Percentiles rank a stretch among this genome's conserved stretches.
phyloP scores from a whole-genome alignment of 2,888 invertebrate genomes.

The Epinotia brunnichana region DNA sequence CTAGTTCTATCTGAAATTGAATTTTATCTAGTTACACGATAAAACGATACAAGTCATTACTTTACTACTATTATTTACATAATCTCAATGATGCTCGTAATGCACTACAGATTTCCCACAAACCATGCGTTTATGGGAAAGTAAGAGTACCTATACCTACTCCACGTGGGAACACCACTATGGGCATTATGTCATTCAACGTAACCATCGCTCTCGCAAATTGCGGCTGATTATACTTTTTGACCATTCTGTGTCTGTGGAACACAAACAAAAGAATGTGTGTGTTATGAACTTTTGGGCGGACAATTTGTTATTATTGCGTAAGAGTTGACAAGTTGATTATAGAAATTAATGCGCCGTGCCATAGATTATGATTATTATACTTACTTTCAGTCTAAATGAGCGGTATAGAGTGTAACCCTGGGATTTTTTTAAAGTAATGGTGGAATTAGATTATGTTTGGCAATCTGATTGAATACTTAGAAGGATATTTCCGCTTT shows the following conservation, averaged over 20 bases:
- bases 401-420: not conserved
- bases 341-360: constrained; percentile 29
- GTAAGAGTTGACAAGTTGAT: constrained; percentile 35
- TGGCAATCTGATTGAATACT: too few relatives aligned
- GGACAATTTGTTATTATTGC: constrained; percentile 22
- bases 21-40: not conserved
- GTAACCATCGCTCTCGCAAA: constrained; percentile 38
- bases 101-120: constrained; percentile 33
- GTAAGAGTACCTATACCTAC: constrained; percentile 18
- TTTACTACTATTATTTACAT: constrained; percentile 25
- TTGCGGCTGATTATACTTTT: constrained; percentile 40
- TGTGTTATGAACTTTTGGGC: constrained; percentile 21
- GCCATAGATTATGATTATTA: constrained; percentile 27
- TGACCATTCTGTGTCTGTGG: constrained; percentile 9
- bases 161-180: constrained; percentile 33
- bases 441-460: not conserved
- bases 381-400: constrained; percentile 24
- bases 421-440: constrained; percentile 4
- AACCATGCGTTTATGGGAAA: constrained; percentile 30
- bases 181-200: constrained; percentile 41
- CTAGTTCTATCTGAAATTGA: not conserved
- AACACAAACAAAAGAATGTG: constrained; percentile 21
- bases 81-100: constrained; percentile 25
- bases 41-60: constrained; percentile 1
- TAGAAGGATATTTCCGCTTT: too few relatives aligned